A percentile compares a stretch with the other conserved stretches of the same genome.
Evolutionary conservation across 2,888 invertebrate species (phyloP).

Genomic region (Spodoptera exigua): DNA sequence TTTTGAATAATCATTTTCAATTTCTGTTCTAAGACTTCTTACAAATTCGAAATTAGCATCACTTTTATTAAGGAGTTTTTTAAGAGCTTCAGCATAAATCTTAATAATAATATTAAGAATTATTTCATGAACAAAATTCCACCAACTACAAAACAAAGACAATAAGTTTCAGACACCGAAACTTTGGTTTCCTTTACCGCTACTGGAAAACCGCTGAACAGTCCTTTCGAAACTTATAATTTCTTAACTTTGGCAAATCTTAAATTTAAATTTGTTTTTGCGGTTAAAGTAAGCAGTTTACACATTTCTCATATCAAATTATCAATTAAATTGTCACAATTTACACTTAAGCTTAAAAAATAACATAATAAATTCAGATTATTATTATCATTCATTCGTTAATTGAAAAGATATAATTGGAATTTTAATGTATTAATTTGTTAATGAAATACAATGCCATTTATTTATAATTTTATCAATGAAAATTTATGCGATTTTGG

Average conservation of each 20-base stretch:
- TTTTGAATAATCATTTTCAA: too few species aligned
- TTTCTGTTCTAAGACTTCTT: too few species aligned
- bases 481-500: constrained; percentile 6
- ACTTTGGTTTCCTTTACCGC: constrained; percentile 45
- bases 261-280: constrained; percentile 25
- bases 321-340: too few species aligned
- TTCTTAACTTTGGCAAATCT: constrained; percentile 47
- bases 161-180: constrained; percentile 52
- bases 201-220: constrained; percentile 50
- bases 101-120: constrained; percentile 38
- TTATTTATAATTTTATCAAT: too few species aligned
- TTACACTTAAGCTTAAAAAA: too few species aligned
- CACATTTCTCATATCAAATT: too few species aligned
- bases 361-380: too few species aligned
- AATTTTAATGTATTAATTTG: too few species aligned
- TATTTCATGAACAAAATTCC: constrained; percentile 48
- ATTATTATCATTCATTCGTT: too few species aligned
- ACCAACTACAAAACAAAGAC: constrained; percentile 44
- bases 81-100: constrained; percentile 20
- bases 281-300: background rate
- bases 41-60: background rate
- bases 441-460: too few species aligned
- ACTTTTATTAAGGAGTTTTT: constrained; percentile 13
- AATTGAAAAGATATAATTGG: too few species aligned
- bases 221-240: constrained; percentile 49